These are phyloP conservation scores for Lampropteryx suffumata DNA, from an alignment of 2,888 invertebrate species.

Conservation along the genomic window DNA sequence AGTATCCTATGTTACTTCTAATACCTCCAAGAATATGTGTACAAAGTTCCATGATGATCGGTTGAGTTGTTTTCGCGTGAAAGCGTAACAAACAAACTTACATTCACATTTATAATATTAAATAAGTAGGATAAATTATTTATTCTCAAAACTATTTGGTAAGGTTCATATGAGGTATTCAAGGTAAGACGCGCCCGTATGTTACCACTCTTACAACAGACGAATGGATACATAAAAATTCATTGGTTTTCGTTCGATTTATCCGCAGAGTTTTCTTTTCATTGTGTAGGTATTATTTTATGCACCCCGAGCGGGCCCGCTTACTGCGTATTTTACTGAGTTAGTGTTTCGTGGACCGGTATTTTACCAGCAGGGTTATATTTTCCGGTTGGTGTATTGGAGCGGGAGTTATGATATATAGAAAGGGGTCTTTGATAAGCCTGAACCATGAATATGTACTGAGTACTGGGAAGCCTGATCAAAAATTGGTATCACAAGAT, in stretches of 20 bases:
- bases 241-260: constrained; percentile 62
- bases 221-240: constrained; percentile 61
- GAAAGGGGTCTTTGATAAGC: constrained; percentile 12
- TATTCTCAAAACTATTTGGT: too few relatives aligned
- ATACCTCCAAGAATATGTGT: too few relatives aligned
- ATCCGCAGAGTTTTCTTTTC: constrained; percentile 56
- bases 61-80: too few relatives aligned
- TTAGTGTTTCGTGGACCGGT: constrained; percentile 31
- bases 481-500: too few relatives aligned
- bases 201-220: constrained; percentile 28
- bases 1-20: too few relatives aligned
- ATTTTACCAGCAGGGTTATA: constrained; percentile 14
- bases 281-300: constrained; percentile 66
- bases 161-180: not conserved
- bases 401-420: constrained; percentile 21
- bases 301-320: constrained; percentile 51
- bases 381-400: constrained; percentile 20
- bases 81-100: too few relatives aligned
- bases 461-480: too few relatives aligned
- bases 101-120: too few relatives aligned
- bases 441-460: constrained; percentile 9
- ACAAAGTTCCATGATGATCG: too few relatives aligned
- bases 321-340: constrained; percentile 33
- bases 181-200: not conserved
- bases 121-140: too few relatives aligned